Percentiles rank a stretch among this genome's conserved stretches.
Evolutionary conservation across 2,113 vertebrate genomes (phyloP).

Genomic region (Ammodytes marinus): DNA sequence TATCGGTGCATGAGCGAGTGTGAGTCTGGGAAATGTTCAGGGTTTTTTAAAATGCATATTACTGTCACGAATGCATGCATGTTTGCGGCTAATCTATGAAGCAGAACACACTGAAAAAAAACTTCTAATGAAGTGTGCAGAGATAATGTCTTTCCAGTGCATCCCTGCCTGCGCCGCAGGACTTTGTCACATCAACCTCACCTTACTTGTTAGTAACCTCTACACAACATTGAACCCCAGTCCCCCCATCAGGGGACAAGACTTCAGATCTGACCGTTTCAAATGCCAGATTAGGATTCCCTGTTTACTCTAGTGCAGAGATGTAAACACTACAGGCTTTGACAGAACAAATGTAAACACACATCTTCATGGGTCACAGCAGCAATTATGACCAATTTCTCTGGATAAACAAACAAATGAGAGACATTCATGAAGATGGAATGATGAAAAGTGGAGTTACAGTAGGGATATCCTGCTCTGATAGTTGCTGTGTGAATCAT

Average conservation of each 20-base stretch:
- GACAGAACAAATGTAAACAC: constrained; percentile 53
- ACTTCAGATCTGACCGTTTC: constrained; percentile 32
- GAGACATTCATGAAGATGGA: constrained; percentile 44
- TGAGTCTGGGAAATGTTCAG: not conserved
- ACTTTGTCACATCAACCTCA: constrained; percentile 35
- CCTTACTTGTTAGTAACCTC: not conserved
- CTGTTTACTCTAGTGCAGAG: constrained; percentile 59
- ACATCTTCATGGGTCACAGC: constrained; percentile 44
- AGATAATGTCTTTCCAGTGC: constrained; percentile 43
- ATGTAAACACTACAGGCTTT: constrained; percentile 46
- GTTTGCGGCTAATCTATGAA: not conserved
- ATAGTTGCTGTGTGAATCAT: not conserved
- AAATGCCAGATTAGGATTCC: constrained; percentile 41
- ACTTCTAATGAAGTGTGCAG: constrained; percentile 33
- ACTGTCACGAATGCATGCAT: not conserved
- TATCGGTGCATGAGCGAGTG: not conserved
- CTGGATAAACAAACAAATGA: constrained; percentile 69
- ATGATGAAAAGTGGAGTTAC: constrained; percentile 23
- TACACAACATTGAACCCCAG: constrained; percentile 1
- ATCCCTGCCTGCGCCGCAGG: constrained; percentile 60
- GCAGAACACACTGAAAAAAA: not conserved
- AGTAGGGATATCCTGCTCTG: constrained; percentile 5
- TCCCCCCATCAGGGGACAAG: not conserved
- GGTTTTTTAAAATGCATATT: not conserved
- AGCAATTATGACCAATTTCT: constrained; percentile 73